Base-by-base conservation (phyloP, 2,888 invertebrate species). In the Sphaerophoria rueppellii region DNA sequence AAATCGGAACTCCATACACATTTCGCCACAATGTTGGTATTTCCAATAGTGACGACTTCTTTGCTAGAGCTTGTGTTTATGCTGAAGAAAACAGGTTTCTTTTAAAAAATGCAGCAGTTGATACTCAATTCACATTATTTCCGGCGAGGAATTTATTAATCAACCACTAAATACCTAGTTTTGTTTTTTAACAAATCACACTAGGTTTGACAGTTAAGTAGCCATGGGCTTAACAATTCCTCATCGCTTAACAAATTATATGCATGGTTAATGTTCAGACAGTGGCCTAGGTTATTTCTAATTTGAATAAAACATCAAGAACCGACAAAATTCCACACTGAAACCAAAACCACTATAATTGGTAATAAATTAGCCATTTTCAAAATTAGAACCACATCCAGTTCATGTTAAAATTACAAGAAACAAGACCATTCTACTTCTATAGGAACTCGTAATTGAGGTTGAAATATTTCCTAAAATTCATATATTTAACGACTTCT, bases 271-370 rank as follows among this genome's bases (percentile, higher is more conserved):
- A 54, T 48, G 32, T 54, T 40, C 40, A 40, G 54, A 54, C 6
- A 4, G 32, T 67, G 67, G 67, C 67, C 52, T 67, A 54, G 67
- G 43, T 40, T 54, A 24, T 14, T 40, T 54, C 54, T 40, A 4
- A 67, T 67, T 67, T 67, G 3, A 43, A 67, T 67, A 67, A 67
- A 32, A n/a, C 37, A 32, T 40, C 52, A 67, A 7, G 37, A 6
- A 37, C 24, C 16, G 4, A 50, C 50, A 50, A 52, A 37, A 37
- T 40, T 67, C 32, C 40, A 7, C 2, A 11, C 32, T 43, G 40
- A 6, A 40, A 9, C 9, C 40, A 40, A 40, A 7, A 40, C 4
- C 6, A 40, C 40, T 43, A 9, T 43, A 43, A 9, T 43, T 43
- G 4, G 43, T 43, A 43, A 43, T 12, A 43, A 43, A 43, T 43